Percentiles rank a stretch among this genome's conserved stretches.
phyloP scores from a whole-genome alignment of 2,113 vertebrate species.

The Semnornis frantzii region DNA sequence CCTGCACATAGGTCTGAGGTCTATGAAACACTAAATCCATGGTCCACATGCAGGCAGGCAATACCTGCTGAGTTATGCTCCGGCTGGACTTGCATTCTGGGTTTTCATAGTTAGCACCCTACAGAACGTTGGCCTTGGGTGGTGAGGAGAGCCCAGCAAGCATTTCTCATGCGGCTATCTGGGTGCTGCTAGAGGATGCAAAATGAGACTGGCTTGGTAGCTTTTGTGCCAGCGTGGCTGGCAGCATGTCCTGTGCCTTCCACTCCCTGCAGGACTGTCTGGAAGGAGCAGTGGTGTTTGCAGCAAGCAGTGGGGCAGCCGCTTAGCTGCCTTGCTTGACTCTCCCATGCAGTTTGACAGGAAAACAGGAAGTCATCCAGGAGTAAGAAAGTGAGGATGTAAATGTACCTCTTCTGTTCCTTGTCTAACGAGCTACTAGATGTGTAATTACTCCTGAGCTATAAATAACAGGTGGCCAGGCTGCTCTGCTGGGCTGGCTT shows the following conservation, averaged over 20 bases:
- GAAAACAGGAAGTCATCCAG: not conserved
- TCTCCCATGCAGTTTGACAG: not conserved
- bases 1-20: not conserved
- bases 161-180: not conserved
- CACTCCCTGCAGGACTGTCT: fast-evolving
- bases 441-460: not conserved
- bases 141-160: not conserved
- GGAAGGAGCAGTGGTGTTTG: not conserved
- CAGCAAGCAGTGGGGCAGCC: not conserved
- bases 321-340: not conserved
- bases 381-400: not conserved
- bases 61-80: not conserved
- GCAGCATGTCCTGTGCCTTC: not conserved
- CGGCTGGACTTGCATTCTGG: not conserved
- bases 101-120: too few species aligned
- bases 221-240: not conserved
- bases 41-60: not conserved
- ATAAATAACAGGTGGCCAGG: not conserved
- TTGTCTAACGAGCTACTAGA: not conserved
- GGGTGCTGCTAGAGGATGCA: not conserved
- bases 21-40: not conserved
- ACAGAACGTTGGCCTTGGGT: not conserved
- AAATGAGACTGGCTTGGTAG: not conserved
- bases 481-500: not conserved
- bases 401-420: not conserved